Conservation (phyloP, 1,140 invertebrate genomes). For the Pseudobourletiella spinata region DNA sequence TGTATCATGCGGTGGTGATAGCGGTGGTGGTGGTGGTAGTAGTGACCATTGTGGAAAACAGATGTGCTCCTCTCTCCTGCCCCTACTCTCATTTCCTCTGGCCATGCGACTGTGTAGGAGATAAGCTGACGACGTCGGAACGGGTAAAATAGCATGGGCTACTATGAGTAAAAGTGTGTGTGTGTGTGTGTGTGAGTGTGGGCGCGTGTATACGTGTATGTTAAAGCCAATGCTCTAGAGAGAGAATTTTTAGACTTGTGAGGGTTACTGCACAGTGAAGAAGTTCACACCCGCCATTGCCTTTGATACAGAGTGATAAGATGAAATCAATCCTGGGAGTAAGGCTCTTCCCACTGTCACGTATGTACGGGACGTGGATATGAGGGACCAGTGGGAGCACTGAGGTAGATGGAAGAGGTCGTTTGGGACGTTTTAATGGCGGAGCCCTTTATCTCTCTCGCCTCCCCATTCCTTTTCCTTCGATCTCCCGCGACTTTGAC, state of each 20-base stretch:
- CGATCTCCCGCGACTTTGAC: background rate
- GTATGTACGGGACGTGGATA: too few species aligned
- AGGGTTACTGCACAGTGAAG: background rate
- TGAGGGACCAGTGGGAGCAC: background rate
- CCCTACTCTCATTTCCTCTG: too few species aligned
- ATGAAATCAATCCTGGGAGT: slow-evolving; percentile 5
- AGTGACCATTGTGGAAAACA: too few species aligned
- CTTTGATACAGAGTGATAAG: slow-evolving; percentile 3
- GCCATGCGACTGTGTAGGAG: too few species aligned
- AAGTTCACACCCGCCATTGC: slow-evolving; percentile 6
- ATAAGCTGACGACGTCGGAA: too few species aligned
- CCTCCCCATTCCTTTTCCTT: slow-evolving; percentile 11
- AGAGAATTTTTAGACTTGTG: too few species aligned
- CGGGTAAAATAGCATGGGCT: background rate
- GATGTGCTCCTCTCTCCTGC: too few species aligned
- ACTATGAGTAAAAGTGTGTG: background rate
- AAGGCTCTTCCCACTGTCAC: too few species aligned
- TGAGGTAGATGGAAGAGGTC: too few species aligned
- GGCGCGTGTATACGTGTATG: background rate
- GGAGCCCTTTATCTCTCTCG: slow-evolving; percentile 1
- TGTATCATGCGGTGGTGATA: too few species aligned
- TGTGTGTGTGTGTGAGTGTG: background rate
- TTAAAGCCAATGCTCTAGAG: too few species aligned
- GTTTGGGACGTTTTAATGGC: background rate
- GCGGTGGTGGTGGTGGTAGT: too few species aligned